Evolutionary conservation across 2,888 invertebrate species (phyloP), one percentile per base, ranked within the genome.

Genomic region (Habrosyne pyritoides): DNA sequence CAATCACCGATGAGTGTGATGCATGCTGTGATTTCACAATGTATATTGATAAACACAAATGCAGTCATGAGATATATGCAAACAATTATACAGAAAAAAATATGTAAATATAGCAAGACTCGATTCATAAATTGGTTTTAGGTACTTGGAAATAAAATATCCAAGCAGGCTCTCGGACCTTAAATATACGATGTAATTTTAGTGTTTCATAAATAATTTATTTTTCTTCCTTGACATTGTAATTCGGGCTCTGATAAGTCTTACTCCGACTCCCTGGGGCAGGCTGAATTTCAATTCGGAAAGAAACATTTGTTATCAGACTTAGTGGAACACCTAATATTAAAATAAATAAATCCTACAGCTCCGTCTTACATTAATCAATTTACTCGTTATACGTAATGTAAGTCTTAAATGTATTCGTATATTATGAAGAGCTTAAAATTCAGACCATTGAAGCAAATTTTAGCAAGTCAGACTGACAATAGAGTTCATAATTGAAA

Each of bases 241-340:
- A 79, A 81, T 79, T 80, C 72, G 64, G 64, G 64, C 60, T 54
- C 63, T 74, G 79, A 83, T 83, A 83, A 83, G 70, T 72, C 65
- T 71, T 70, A 69, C 64, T 59, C 63, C 68, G 61, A 55, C 61
- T 66, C 68, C 67, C 73, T 62, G 47, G 57, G 63, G 70, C 66
- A 67, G 69, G 66, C 70, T 62, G 67, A 69, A 75, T 42, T 81
- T 77, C 71, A 78, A 79, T 81, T 79, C 63, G 55, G 58, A 74
- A 77, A 75, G 72, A 73, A 77, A 74, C 69, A 71, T 73, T 73
- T 60, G 73, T 80, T 80, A 82, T 81, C 78, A 71, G 58, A 64
- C 53, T 61, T 54, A 52, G 47, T 57, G 57, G 60, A 68, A 73
- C 18, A 42, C 42, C 42, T 65, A 65, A 69, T 57, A 64, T 68